Percentiles rank a stretch among this genome's conserved stretches.
Conservation (phyloP, 2,888 invertebrate genomes). For the Cantharis nigra region DNA sequence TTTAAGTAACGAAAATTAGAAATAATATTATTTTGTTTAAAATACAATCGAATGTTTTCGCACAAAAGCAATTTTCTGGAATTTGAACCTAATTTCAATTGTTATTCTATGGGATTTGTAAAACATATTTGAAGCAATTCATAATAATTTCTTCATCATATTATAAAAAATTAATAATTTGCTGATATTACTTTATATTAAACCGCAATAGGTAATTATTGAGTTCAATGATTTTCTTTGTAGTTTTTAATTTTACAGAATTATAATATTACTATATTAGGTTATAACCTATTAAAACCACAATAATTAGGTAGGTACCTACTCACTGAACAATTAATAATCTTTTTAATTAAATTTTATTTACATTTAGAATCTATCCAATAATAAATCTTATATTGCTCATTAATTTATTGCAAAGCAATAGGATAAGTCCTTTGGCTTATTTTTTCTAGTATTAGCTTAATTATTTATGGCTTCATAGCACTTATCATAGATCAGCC, state of each 20-base stretch:
- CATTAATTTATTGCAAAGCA: no score
- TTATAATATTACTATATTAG: no score
- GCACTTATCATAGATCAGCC: no score
- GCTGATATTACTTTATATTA: neutral
- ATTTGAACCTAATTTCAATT: neutral
- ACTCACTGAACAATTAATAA: neutral
- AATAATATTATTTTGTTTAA: no score
- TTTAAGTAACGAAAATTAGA: neutral
- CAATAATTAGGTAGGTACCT: neutral
- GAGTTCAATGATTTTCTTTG: neutral
- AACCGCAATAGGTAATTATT: neutral
- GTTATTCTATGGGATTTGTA: neutral
- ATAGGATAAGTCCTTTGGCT: no score
- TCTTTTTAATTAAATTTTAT: no score
- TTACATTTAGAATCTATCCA: no score
- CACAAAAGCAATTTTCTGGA: neutral
- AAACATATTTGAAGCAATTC: neutral
- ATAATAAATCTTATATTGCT: no score
- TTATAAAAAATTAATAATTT: neutral
- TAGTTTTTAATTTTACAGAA: neutral
- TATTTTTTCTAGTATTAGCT: no score
- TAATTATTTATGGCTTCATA: no score
- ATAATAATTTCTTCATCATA: neutral
- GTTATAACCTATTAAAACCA: neutral
- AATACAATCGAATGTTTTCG: neutral